phyloP scores from a whole-genome alignment of 2,797 vertebrate genomes.

The Sylvilagus floridanus region DNA sequence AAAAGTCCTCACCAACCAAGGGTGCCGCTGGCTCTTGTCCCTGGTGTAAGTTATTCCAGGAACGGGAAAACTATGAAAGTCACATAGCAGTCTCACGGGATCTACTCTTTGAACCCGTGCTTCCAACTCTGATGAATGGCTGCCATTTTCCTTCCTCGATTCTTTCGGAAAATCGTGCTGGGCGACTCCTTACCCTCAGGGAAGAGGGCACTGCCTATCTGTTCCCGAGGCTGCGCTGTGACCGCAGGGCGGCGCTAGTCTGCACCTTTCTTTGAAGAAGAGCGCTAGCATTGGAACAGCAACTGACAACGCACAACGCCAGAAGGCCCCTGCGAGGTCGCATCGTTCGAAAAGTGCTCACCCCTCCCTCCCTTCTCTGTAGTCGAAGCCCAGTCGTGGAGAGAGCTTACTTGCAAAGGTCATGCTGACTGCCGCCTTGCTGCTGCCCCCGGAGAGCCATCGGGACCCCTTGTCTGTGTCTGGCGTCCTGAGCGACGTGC shows the following conservation, averaged over 20 bases:
- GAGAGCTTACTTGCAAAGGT: neutral
- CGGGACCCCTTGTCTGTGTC: neutral
- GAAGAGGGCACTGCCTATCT: slow-evolving; percentile 31
- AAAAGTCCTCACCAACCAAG: neutral
- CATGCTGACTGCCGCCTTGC: neutral
- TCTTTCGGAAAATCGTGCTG: slow-evolving; percentile 19
- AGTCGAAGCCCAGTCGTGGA: neutral
- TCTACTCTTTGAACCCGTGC: neutral
- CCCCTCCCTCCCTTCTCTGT: neutral
- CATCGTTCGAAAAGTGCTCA: neutral
- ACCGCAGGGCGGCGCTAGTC: neutral
- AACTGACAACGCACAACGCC: neutral
- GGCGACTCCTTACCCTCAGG: neutral
- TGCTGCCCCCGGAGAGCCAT: neutral
- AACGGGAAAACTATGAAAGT: neutral
- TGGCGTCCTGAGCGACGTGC: neutral
- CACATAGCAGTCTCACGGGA: neutral
- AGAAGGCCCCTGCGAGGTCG: neutral
- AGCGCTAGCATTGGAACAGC: neutral
- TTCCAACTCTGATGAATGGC: neutral
- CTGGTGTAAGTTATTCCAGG: neutral
- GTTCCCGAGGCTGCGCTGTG: neutral
- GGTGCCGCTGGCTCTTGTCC: neutral
- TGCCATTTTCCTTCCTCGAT: neutral
- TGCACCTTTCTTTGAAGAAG: neutral